Base-by-base conservation (phyloP, 2,113 vertebrate genomes). In the Rhinichthys klamathensis region DNA sequence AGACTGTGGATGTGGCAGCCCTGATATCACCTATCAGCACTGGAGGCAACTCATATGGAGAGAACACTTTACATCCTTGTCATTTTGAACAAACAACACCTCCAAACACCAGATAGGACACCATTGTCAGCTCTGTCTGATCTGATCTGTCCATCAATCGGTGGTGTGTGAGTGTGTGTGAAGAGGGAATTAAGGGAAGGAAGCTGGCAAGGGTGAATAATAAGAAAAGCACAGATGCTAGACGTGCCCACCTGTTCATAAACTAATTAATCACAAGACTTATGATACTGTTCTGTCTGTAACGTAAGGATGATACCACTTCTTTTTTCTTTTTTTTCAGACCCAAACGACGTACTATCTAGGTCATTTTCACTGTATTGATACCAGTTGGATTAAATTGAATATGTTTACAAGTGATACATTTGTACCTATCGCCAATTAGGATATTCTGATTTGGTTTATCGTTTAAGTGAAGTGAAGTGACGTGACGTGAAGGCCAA, bases 91-190 rank as follows among this genome's bases (percentile, higher is more conserved):
- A 94, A 94, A 94, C 94, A 94, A 91, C 92, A 92, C 91, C 92
- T 92, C 91, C 92, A 93, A 94, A 94, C 91, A 94, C 89, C 89
- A 88, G 92, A 94, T 94, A 94, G 92, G 92, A 93, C 93, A 90
- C 93, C 41, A 72, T 92, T 93, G 91, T 95, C 94, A 94, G 91
- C 92, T 93, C 91, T 94, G 94, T 94, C 94, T 92, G 92, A 94
- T 94, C 93, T 94, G 94, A 95, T 95, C 95, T 92, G 92, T 94
- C 93, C 92, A 91, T 95, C 95, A 94, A 92, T 95, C 93, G 91
- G 87, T 87, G 89, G 91, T 82, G 69, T 80, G 69, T 67, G 78
- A 41, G 63, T 76, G 86, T 84, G 44, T 16, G 27, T 67, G 72
- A 61, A 72, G 72, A 82, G 63, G 58, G 77, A 82, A 83, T 78